Percentiles rank a stretch among this genome's conserved stretches.
These are phyloP conservation scores for Orthosia incerta DNA, from an alignment of 2,888 invertebrate genomes.

Conservation along the genomic window DNA sequence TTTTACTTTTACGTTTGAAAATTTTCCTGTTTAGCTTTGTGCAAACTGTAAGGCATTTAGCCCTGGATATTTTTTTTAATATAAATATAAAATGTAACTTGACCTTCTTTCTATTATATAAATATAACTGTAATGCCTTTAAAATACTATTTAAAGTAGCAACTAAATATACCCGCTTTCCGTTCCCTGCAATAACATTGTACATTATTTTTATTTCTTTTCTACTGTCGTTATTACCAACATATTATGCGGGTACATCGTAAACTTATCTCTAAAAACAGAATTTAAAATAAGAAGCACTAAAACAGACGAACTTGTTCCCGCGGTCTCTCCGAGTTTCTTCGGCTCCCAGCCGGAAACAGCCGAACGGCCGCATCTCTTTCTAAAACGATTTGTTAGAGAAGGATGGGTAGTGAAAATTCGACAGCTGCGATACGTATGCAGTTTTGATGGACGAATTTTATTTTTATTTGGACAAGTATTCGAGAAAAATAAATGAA, in stretches of 20 bases:
- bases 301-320: slow-evolving; percentile 51
- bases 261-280: slow-evolving; percentile 50
- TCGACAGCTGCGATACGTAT: slow-evolving; percentile 65
- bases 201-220: slow-evolving; percentile 13
- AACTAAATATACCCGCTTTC: too few species aligned
- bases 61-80: too few species aligned
- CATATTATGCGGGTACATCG: slow-evolving; percentile 51
- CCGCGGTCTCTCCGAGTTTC: slow-evolving; percentile 52
- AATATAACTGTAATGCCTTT: too few species aligned
- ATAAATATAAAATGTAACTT: too few species aligned
- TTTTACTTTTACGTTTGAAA: neutral
- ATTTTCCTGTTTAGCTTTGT: too few species aligned
- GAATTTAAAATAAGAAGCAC: slow-evolving; percentile 44
- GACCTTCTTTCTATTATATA: too few species aligned
- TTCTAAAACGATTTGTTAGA: slow-evolving; percentile 43
- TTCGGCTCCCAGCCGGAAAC: slow-evolving; percentile 59
- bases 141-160: too few species aligned
- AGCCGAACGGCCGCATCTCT: slow-evolving; percentile 44
- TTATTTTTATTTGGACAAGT: slow-evolving; percentile 43
- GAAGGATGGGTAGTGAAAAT: slow-evolving; percentile 38
- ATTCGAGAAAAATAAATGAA: slow-evolving; percentile 41
- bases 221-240: slow-evolving; percentile 15
- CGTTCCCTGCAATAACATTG: slow-evolving; percentile 7
- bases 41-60: too few species aligned
- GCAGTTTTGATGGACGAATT: slow-evolving; percentile 50